These are phyloP conservation scores for Thumatha senex DNA, from an alignment of 2,888 invertebrate genomes.

Conservation along the genomic window DNA sequence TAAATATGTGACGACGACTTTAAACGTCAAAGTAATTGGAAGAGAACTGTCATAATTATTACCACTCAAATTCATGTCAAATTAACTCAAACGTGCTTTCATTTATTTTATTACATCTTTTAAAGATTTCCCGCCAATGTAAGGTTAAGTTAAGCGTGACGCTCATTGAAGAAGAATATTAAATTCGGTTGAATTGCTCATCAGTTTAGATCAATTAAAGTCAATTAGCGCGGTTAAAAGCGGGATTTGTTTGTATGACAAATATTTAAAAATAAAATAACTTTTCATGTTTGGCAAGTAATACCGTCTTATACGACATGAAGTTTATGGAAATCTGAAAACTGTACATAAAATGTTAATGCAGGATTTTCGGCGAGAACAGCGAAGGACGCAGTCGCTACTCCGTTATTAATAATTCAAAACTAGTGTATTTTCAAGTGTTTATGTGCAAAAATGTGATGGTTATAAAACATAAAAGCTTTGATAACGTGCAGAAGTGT, in stretches of 20 bases:
- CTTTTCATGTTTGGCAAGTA: too few relatives aligned
- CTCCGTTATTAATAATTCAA: too few relatives aligned
- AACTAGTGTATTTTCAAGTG: too few relatives aligned
- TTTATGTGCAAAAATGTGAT: too few relatives aligned
- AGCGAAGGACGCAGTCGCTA: too few relatives aligned
- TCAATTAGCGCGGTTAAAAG: background rate
- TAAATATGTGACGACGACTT: background rate
- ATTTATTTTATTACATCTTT: background rate
- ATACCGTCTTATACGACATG: too few relatives aligned
- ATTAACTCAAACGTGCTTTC: background rate
- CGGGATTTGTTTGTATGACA: background rate
- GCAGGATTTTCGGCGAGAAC: too few relatives aligned
- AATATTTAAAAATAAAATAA: too few relatives aligned
- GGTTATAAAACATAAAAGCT: too few relatives aligned
- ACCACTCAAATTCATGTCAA: background rate
- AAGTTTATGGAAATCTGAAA: too few relatives aligned
- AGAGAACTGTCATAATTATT: background rate
- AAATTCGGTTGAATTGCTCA: background rate
- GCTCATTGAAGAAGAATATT: background rate
- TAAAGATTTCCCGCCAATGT: conserved; percentile 1
- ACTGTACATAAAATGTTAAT: too few relatives aligned
- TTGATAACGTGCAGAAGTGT: too few relatives aligned
- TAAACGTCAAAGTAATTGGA: background rate
- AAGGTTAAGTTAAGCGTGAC: background rate
- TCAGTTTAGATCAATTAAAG: background rate